Evolutionary conservation across 2,888 invertebrate species (phyloP).

Genomic region (Esperia sulphurella): DNA sequence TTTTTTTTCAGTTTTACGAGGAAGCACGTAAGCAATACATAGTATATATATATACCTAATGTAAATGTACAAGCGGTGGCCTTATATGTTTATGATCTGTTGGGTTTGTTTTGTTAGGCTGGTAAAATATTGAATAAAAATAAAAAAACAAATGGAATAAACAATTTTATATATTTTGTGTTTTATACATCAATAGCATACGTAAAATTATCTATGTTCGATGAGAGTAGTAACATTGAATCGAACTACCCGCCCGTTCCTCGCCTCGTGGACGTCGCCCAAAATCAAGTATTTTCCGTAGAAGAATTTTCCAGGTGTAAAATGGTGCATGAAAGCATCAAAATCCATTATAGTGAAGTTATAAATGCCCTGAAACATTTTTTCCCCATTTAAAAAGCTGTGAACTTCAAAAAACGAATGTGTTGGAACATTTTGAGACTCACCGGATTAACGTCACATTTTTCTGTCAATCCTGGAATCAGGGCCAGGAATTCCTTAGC

Average conservation of each 20-base stretch:
- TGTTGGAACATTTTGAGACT: neutral
- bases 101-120: too few species aligned
- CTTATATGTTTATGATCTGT: too few species aligned
- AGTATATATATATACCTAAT: too few species aligned
- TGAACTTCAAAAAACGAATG: too few species aligned
- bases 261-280: neutral
- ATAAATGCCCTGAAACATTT: neutral
- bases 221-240: neutral
- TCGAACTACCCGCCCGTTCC: neutral
- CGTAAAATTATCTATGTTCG: neutral
- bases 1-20: too few species aligned
- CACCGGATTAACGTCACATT: neutral
- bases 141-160: too few species aligned
- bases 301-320: neutral
- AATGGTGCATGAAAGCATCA: neutral
- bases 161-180: too few species aligned
- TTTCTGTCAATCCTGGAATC: neutral
- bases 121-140: too few species aligned
- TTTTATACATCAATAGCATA: too few species aligned
- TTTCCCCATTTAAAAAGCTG: too few species aligned
- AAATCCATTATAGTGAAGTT: neutral
- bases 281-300: slow-evolving; percentile 1
- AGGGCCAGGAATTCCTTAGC: neutral
- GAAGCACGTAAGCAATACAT: too few species aligned
- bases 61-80: too few species aligned